Evolutionary conservation across 1,140 invertebrate genomes (phyloP).

Genomic region (Cecropterus lyciades): DNA sequence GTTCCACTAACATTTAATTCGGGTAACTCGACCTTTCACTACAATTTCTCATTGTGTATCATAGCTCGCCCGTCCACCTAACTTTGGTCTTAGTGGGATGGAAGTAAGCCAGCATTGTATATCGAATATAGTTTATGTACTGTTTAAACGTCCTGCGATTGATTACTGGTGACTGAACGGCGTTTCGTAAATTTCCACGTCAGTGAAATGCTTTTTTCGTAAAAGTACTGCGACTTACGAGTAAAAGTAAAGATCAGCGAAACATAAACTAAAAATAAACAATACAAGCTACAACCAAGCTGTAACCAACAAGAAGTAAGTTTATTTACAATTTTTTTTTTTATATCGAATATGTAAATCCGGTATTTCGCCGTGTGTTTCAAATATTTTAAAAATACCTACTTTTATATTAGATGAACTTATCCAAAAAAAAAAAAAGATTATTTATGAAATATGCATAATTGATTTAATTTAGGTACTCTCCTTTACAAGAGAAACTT

Average conservation of each 20-base stretch:
- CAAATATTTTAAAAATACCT: too few relatives aligned
- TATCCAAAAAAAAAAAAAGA: too few relatives aligned
- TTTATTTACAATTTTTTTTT: too few relatives aligned
- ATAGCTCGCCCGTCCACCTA: slow-evolving; percentile 43
- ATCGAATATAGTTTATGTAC: neutral
- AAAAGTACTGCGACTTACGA: neutral
- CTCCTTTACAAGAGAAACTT: too few relatives aligned
- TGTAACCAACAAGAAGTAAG: too few relatives aligned
- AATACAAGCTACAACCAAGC: too few relatives aligned
- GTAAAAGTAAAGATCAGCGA: neutral
- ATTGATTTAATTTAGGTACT: too few relatives aligned
- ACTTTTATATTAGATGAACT: too few relatives aligned
- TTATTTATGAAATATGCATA: too few relatives aligned
- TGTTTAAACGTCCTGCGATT: neutral
- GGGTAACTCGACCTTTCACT: slow-evolving; percentile 75
- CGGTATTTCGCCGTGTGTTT: too few relatives aligned
- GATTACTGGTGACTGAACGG: neutral
- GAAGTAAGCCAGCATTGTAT: slow-evolving; percentile 50
- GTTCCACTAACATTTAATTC: slow-evolving; percentile 72
- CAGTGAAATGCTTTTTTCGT: slow-evolving; percentile 11
- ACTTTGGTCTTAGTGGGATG: slow-evolving; percentile 37
- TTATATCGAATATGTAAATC: too few relatives aligned
- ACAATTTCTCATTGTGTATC: slow-evolving; percentile 63
- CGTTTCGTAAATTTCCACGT: slow-evolving; percentile 8
- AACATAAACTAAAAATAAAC: neutral